These are phyloP conservation scores for Monopis laevigella DNA, from an alignment of 2,888 invertebrate genomes.

Conservation along the genomic window DNA sequence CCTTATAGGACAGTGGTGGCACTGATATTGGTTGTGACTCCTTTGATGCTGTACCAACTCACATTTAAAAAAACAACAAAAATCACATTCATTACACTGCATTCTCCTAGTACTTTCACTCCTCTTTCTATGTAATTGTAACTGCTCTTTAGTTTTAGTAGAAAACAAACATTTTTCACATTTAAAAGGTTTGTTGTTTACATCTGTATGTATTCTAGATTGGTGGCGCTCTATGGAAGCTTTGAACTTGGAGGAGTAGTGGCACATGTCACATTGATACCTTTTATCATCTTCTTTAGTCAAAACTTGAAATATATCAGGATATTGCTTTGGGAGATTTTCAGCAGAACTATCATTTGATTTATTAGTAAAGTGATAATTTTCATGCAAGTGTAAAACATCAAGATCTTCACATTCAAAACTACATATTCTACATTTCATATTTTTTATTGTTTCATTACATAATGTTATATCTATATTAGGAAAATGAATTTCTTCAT, in stretches of 20 bases:
- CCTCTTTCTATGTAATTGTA: conserved; percentile 10
- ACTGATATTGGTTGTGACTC: conserved; percentile 11
- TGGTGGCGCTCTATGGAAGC: conserved; percentile 4
- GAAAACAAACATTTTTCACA: conserved; percentile 9
- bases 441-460: not conserved
- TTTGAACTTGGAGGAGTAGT: not conserved
- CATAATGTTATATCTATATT: not conserved
- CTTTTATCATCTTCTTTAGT: too few relatives aligned
- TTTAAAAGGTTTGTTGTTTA: conserved; percentile 12
- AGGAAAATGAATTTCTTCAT: not conserved
- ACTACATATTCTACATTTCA: not conserved
- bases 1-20: conserved; percentile 5
- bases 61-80: conserved; percentile 6
- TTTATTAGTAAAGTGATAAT: not conserved
- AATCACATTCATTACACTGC: conserved; percentile 9
- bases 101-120: conserved; percentile 2
- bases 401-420: not conserved
- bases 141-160: conserved; percentile 10
- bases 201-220: conserved; percentile 10
- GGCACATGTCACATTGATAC: not conserved
- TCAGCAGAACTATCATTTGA: not conserved
- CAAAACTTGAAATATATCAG: not conserved
- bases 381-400: not conserved
- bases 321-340: not conserved
- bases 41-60: conserved; percentile 8